Evolutionary conservation across 2,113 vertebrate genomes (phyloP).

Genomic region (Reinhardtius hippoglossoides): DNA sequence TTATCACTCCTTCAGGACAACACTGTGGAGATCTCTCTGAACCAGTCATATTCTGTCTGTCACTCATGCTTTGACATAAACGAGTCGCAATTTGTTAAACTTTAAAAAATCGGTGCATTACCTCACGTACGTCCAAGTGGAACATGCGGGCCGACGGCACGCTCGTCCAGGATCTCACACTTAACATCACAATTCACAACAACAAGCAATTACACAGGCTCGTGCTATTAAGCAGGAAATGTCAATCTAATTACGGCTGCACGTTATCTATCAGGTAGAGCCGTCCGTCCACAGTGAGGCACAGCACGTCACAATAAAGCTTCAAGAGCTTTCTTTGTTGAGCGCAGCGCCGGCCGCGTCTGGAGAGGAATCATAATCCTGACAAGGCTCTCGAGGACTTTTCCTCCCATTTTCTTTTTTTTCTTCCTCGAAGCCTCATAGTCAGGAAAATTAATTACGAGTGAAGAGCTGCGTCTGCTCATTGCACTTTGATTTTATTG

Average conservation of each 20-base stretch:
- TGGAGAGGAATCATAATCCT: constrained; percentile 4
- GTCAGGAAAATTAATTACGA: constrained; percentile 46
- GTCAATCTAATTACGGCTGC: neutral
- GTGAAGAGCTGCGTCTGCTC: constrained; percentile 29
- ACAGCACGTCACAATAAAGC: constrained; percentile 27
- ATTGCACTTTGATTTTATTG: constrained; percentile 33
- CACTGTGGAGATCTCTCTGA: too few relatives aligned
- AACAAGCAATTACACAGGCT: neutral
- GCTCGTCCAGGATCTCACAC: constrained; percentile 11
- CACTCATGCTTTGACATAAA: too few relatives aligned
- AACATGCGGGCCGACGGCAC: neutral
- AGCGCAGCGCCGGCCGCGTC: neutral
- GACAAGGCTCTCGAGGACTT: constrained; percentile 4
- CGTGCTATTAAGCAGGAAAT: neutral
- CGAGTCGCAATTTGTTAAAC: too few relatives aligned
- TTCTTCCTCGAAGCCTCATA: constrained; percentile 25
- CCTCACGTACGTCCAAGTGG: too few relatives aligned
- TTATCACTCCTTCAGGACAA: too few relatives aligned
- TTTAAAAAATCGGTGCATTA: too few relatives aligned
- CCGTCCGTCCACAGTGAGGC: neutral
- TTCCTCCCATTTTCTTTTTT: neutral
- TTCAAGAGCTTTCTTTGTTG: constrained; percentile 24
- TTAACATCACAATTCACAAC: neutral
- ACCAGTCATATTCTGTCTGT: too few relatives aligned
- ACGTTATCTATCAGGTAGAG: neutral